Conservation (phyloP, 2,797 vertebrate species). For the Pogoniulus pusillus region DNA sequence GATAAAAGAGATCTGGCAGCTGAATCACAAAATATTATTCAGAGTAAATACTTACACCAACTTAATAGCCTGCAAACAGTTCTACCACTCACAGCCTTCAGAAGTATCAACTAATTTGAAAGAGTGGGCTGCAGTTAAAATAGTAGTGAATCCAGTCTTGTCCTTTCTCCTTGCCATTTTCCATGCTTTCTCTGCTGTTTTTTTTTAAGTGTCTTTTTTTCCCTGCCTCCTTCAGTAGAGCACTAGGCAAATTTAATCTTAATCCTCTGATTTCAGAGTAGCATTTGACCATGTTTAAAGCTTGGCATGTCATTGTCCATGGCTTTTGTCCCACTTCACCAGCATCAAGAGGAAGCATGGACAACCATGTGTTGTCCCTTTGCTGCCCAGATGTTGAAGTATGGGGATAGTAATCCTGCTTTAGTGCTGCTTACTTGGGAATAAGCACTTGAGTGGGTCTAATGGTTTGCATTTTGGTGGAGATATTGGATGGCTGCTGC, state of each 20-base stretch:
- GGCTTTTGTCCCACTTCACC: no score
- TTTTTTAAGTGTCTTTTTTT: background rate
- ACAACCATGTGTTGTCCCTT: accelerated
- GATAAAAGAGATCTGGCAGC: constrained; percentile 34
- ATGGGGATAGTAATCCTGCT: background rate
- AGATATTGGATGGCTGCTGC: background rate
- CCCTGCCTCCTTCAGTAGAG: background rate
- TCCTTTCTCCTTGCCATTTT: background rate
- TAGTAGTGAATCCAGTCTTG: background rate
- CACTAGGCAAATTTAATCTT: background rate
- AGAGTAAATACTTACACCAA: constrained; percentile 23
- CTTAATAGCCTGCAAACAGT: background rate
- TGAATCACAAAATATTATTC: constrained; percentile 36
- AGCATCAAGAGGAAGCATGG: background rate
- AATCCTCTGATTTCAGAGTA: background rate
- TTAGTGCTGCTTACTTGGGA: background rate
- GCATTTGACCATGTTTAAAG: background rate
- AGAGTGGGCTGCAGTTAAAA: constrained; percentile 17
- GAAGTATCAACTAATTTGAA: constrained; percentile 11
- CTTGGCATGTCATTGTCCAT: accelerated
- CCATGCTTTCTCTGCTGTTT: background rate
- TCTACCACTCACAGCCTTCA: background rate
- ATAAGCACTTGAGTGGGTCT: background rate
- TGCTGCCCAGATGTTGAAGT: background rate
- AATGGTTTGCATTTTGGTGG: background rate